Base-by-base conservation (phyloP, 2,888 invertebrate species). In the Patella pellucida region DNA sequence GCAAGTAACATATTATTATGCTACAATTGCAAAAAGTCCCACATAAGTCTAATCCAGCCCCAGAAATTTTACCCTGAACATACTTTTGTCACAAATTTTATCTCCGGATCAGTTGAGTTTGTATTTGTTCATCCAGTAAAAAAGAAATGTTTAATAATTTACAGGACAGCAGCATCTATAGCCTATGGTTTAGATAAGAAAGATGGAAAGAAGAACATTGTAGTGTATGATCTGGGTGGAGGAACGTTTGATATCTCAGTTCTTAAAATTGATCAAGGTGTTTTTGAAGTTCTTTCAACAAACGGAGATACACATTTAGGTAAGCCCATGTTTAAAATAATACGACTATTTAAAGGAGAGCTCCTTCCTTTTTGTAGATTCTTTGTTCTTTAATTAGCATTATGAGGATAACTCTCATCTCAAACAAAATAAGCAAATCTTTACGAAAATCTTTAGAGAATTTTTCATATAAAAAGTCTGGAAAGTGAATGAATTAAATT, bases 191-290 rank as follows among this genome's bases (percentile, higher is more conserved):
- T 98, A 82, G 98, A 98, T 92, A 98, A 98, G 92, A 97, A 96
- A 76, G 97, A 97, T 79, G 97, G 97, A 71, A 99, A 99, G 92
- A 98, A 98, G 93, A 99, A 99, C 89, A 97, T 99, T 27, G 93
- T 99, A 72, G 98, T 99, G 16, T 99, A 99, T 92, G 99, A 99
- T 93, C 94, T 99, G 92, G 99, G 99, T 88, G 99, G 99, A 91
- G 99, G 99, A 92, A 99, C 99, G 83, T 99, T 99, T 89, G 99
- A 99, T 92, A 99, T 99, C 23, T 98, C 98, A 52, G 94, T 99
- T 27, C 93, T 99, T 74, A 99, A 98, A 83, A 99, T 99, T 89
- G 99, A 99, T 90, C 97, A 98, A 87, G 99, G 98, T 73, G 98
- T 99, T 9, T 99, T 99, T 91, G 99, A 99, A 93, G 94, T 93